A percentile compares a stretch with the other conserved stretches of the same genome.
These are phyloP conservation scores for Heliconius erato DNA, from an alignment of 2,888 invertebrate genomes.

Conservation along the genomic window DNA sequence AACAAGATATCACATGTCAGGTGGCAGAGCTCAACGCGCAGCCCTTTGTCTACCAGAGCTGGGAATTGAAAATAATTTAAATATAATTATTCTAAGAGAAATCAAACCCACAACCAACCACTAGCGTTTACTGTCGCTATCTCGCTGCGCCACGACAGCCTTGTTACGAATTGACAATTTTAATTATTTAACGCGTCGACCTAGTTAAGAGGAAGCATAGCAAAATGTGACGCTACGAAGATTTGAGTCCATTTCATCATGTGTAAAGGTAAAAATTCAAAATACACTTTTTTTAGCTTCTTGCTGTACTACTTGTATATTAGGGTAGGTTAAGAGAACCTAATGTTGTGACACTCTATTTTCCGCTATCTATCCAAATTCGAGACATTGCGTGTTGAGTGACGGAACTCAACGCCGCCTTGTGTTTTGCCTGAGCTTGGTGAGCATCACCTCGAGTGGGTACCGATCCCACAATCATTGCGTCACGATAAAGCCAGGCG, in stretches of 20 bases:
- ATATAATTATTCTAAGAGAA: not conserved
- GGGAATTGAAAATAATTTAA: not conserved
- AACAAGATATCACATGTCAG: not conserved
- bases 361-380: not conserved
- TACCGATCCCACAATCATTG: too few relatives aligned
- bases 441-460: too few relatives aligned
- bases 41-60: not conserved
- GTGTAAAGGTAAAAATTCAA: not conserved
- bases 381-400: not conserved
- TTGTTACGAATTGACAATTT: conserved; percentile 7
- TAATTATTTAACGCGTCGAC: conserved; percentile 16
- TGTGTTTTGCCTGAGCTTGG: not conserved
- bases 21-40: not conserved
- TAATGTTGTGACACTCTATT: not conserved
- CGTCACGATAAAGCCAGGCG: too few relatives aligned
- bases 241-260: not conserved
- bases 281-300: not conserved
- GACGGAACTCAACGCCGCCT: not conserved
- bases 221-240: not conserved
- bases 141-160: not conserved
- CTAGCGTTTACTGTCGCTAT: not conserved
- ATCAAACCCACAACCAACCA: not conserved
- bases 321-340: not conserved
- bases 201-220: not conserved
- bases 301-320: not conserved